Base-by-base conservation (phyloP, 2,888 invertebrate species). In the Azorinus chamasolen region DNA sequence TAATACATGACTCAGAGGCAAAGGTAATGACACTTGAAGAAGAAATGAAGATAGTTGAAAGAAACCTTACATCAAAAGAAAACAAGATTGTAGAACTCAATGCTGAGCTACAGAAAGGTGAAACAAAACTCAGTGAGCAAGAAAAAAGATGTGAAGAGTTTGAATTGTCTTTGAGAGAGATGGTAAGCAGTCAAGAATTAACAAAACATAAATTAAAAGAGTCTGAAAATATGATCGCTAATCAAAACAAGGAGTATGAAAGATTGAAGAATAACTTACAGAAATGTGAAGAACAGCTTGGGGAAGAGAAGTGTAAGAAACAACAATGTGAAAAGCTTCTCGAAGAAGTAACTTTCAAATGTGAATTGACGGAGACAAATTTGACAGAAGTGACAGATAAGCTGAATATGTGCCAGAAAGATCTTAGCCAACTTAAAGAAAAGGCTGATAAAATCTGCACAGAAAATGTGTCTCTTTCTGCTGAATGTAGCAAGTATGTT, bases 171-270 rank as follows among this genome's bases (percentile, higher is more conserved):
- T 10, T 25, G 46, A 27, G 48, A 55, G 39, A 70, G 51, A 43
- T 5, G 5, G 53, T 69, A 32, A 32, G 27, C 25, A 59, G 66
- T 18, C 22, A 72, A 8, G 72, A 71, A 48, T 57, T 48, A 25
- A 3, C 57, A 3, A 37, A 45, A 1, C n/a, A 43, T 14, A 66
- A 70, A 16, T 76, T 71, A 32, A 24, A 76, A 39, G 81, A 79
- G 5, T 24, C 65, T n/a, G 79, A 78, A 39, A 82, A 84, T 37
- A 20, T 62, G 39, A 4, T 77, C n/a, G 64, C 62, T 27, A 54
- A 48, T 45, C 70, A 64, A 46, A 68, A 72, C 14, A 51, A 61
- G 10, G 78, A 73, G 10, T 78, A 66, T 16, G 53, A 64, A 53
- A 79, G 78, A 22, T 70, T 83, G 25, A 22, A 55, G 24, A 50